These are phyloP conservation scores for Zoanthus sansibaricus DNA, from an alignment of 92 coral and sea anemone species.

Conservation along the genomic window DNA sequence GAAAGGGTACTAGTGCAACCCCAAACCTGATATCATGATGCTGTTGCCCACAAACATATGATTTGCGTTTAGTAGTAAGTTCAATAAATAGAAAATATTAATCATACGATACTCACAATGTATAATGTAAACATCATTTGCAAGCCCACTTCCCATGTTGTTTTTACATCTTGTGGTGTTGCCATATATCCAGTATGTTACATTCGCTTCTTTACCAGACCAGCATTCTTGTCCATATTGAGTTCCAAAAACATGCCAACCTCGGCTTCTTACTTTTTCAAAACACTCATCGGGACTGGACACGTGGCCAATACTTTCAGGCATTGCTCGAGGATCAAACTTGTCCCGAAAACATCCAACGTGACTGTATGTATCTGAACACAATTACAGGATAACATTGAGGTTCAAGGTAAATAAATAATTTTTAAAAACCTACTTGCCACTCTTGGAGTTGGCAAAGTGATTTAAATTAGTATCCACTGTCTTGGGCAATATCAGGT, in stretches of 20 bases:
- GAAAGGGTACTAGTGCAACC: too few relatives aligned
- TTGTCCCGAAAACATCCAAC: conserved; percentile 26
- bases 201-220: conserved; percentile 21
- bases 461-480: too few relatives aligned
- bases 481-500: too few relatives aligned
- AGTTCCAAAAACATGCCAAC: conserved; percentile 25
- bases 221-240: conserved; percentile 33
- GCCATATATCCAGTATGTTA: conserved; percentile 23
- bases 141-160: conserved; percentile 34
- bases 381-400: not conserved
- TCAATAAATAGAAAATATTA: not conserved
- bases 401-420: too few relatives aligned
- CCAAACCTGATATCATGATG: too few relatives aligned
- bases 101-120: not conserved
- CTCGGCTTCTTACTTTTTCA: not conserved
- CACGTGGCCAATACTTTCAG: not conserved
- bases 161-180: conserved; percentile 5
- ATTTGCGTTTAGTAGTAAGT: too few relatives aligned
- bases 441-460: too few relatives aligned
- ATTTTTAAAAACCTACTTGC: too few relatives aligned
- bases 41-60: too few relatives aligned
- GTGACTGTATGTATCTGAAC: conserved; percentile 6
- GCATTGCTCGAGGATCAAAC: conserved; percentile 7
- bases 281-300: conserved; percentile 10
- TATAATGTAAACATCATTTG: conserved; percentile 36